phyloP scores from a whole-genome alignment of 1,140 invertebrate species.

The Cotesia glomerata region DNA sequence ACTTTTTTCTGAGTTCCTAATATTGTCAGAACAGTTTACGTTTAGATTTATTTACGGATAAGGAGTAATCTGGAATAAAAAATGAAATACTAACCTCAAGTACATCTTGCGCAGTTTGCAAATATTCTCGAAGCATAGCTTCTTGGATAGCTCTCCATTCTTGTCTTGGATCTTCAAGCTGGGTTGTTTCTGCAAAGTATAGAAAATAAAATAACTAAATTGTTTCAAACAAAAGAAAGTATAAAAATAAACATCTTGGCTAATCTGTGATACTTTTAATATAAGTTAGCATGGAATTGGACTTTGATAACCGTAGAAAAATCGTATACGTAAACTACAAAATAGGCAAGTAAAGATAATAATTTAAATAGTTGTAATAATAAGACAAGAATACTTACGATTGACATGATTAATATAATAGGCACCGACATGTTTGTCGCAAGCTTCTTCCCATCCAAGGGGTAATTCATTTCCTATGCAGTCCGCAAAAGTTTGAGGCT shows the following conservation, averaged over 20 bases:
- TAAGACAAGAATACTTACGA: constrained; percentile 73
- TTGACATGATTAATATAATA: constrained; percentile 97
- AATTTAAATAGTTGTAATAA: not conserved
- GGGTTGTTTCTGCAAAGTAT: constrained; percentile 81
- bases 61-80: not conserved
- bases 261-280: no score
- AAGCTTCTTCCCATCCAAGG: constrained; percentile 95
- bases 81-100: constrained; percentile 75
- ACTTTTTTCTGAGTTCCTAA: no score
- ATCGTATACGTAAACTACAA: not conserved
- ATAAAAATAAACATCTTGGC: not conserved
- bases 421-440: constrained; percentile 89
- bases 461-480: constrained; percentile 97
- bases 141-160: constrained; percentile 97
- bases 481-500: constrained; percentile 95
- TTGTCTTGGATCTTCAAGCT: constrained; percentile 92
- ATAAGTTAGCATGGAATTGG: no score
- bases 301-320: not conserved
- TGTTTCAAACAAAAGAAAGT: not conserved
- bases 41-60: no score
- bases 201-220: constrained; percentile 40
- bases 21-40: no score
- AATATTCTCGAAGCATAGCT: constrained; percentile 94
- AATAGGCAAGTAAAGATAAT: not conserved
- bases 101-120: constrained; percentile 92